Evolutionary conservation across 2,888 invertebrate genomes (phyloP).

Genomic region (Petrolisthes cinctipes): DNA sequence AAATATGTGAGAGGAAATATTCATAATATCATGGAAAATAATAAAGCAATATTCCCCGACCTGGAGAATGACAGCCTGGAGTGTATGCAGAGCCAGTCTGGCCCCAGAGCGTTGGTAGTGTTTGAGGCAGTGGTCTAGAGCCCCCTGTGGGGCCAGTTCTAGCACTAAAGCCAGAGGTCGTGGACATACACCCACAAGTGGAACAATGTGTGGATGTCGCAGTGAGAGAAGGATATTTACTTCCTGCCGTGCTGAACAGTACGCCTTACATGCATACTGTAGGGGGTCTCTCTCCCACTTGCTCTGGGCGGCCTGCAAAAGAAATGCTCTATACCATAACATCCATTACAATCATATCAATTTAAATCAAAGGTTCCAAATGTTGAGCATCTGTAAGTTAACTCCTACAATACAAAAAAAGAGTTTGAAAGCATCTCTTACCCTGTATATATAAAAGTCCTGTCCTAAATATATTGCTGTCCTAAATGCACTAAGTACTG

Average conservation of each 20-base stretch:
- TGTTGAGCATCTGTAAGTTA: neutral
- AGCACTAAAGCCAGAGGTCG: constrained; percentile 90
- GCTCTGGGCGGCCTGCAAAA: constrained; percentile 78
- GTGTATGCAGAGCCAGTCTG: constrained; percentile 82
- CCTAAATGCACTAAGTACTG: too few species aligned
- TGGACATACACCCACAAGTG: constrained; percentile 89
- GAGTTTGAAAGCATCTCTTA: neutral
- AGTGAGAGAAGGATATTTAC: constrained; percentile 87
- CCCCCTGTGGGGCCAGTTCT: constrained; percentile 92
- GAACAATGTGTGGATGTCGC: constrained; percentile 91
- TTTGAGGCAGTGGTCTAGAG: constrained; percentile 86
- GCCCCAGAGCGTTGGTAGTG: constrained; percentile 88
- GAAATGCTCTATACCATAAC: too few species aligned
- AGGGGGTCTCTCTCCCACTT: constrained; percentile 95
- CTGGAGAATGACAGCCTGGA: constrained; percentile 89
- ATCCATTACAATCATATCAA: neutral
- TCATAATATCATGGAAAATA: too few species aligned
- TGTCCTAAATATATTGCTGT: too few species aligned
- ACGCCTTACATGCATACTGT: constrained; percentile 94
- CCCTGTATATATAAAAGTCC: too few species aligned
- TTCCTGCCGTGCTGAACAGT: constrained; percentile 95
- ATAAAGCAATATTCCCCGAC: constrained; percentile 68
- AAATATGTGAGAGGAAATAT: too few species aligned
- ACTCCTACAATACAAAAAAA: too few species aligned
- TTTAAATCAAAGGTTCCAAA: neutral